Conservation (phyloP, 2,888 invertebrate species). For the Bedellia somnulentella region DNA sequence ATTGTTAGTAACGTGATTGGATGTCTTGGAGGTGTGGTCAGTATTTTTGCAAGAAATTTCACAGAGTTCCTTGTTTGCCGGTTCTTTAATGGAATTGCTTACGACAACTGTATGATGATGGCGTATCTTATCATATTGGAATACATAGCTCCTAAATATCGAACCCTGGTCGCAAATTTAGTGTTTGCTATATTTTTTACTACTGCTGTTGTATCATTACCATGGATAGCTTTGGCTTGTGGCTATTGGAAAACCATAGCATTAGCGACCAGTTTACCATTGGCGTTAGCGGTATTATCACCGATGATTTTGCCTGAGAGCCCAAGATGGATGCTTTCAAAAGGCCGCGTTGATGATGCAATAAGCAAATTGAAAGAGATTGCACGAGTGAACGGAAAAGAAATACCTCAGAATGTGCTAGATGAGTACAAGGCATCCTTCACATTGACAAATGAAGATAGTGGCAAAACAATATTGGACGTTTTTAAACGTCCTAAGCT, state of each 20-base stretch:
- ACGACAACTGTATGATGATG: slow-evolving; percentile 10
- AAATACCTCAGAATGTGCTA: slow-evolving; percentile 7
- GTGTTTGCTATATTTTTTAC: slow-evolving; percentile 9
- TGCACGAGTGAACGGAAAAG: slow-evolving; percentile 7
- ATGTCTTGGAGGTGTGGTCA: slow-evolving; percentile 7
- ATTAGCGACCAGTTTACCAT: slow-evolving; percentile 7
- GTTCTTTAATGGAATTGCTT: slow-evolving; percentile 8
- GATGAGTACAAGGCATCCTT: slow-evolving; percentile 4
- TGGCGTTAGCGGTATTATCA: slow-evolving; percentile 20
- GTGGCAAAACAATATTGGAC: slow-evolving; percentile 3
- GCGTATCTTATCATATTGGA: slow-evolving; percentile 8
- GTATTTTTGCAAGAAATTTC: slow-evolving; percentile 7
- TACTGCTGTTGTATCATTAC: slow-evolving; percentile 5
- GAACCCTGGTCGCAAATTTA: slow-evolving; percentile 8
- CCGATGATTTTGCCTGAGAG: slow-evolving; percentile 29
- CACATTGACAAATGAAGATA: slow-evolving; percentile 2
- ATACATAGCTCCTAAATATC: slow-evolving; percentile 10
- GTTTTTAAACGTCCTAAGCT: slow-evolving; percentile 6
- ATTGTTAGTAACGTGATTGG: slow-evolving; percentile 7
- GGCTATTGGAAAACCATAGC: slow-evolving; percentile 8
- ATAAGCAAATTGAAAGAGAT: slow-evolving; percentile 6
- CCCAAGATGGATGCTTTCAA: slow-evolving; percentile 29
- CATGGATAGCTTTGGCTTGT: slow-evolving; percentile 9
- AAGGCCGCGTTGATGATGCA: slow-evolving; percentile 18
- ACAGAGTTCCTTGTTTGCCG: slow-evolving; percentile 6